Base-by-base conservation (phyloP, 1,140 invertebrate genomes). In the Condylostylus longicornis region DNA sequence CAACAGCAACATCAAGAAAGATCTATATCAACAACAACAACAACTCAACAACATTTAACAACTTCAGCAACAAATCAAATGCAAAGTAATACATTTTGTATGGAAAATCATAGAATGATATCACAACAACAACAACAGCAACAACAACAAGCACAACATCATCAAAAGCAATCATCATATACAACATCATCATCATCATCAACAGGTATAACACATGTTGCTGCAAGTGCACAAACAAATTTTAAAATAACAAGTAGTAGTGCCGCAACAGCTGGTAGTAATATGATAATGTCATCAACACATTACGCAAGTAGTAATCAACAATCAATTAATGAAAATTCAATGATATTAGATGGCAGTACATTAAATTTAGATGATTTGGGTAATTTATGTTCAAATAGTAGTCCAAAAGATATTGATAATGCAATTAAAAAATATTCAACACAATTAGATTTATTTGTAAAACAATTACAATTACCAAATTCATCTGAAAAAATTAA, bases 341-440 rank as follows among this genome's bases (percentile, higher is more conserved):
- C 47, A 5, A 40, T 46, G 15, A 34, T 51, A 34, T 14, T 50
- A 3, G 48, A 50, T 39, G 42, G 54, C 7, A 44, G 42, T 36
- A 49, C 51, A 37, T 46, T 78, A 29, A 70, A 71, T 15, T 73
- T 88, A 49, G 82, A 88, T 42, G 86, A 89, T 61, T 65, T 90
- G 21, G 80, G 85, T 39, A 72, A 71, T 5, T 61, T 90, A 25
- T 73, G 71, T 30, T 68, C 74, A 3, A 70, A 68, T 28, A 84
- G 83, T 10, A 78, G 74, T 42, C 66, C 68, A 14, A 71, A 76
- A 41, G 84, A 90, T 37, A 79, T 91, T 3, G 79, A 88, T 41
- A 64, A 66, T 38, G 80, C 82, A 2, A 87, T 85, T 38, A 63
- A 69, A 30, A 88, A 89, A 54, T 90, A 88, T 63, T 78, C 79